A percentile compares a stretch with the other conserved stretches of the same genome.
phyloP scores from a whole-genome alignment of 2,888 invertebrate genomes.

The Chrysomela aeneicollis region DNA sequence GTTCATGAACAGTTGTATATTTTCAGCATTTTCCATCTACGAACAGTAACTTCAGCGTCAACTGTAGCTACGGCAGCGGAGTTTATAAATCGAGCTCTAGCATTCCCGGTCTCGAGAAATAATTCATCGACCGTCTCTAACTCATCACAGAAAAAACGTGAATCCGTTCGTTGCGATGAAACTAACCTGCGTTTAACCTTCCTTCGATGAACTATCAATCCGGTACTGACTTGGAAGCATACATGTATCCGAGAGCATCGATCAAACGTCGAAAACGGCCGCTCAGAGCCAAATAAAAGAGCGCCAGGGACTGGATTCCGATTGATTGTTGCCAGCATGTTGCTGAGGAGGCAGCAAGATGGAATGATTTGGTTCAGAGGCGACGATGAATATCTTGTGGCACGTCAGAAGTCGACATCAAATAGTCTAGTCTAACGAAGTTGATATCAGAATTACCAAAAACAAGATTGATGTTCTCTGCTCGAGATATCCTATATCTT shows the following conservation, averaged over 20 bases:
- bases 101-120: background rate
- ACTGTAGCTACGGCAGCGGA: too few relatives aligned
- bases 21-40: too few relatives aligned
- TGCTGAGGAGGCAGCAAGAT: conserved; percentile 1
- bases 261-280: conserved; percentile 50
- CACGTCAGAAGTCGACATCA: conserved; percentile 26
- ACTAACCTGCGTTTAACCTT: conserved; percentile 53
- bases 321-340: conserved; percentile 46
- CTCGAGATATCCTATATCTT: too few relatives aligned
- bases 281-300: conserved; percentile 48
- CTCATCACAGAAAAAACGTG: conserved; percentile 26
- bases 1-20: too few relatives aligned
- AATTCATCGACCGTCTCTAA: conserved; percentile 18
- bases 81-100: too few relatives aligned
- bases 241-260: conserved; percentile 55
- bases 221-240: conserved; percentile 52
- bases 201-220: conserved; percentile 53
- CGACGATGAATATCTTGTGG: conserved; percentile 42
- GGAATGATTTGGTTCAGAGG: conserved; percentile 13
- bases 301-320: conserved; percentile 47
- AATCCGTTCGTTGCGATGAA: conserved; percentile 31
- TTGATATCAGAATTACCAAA: too few relatives aligned
- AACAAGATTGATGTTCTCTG: too few relatives aligned
- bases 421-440: too few relatives aligned
- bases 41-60: too few relatives aligned